Evolutionary conservation across 1,140 invertebrate species (phyloP), one percentile per base, ranked within the genome.

Genomic region (Trypoxylus dichotomus): DNA sequence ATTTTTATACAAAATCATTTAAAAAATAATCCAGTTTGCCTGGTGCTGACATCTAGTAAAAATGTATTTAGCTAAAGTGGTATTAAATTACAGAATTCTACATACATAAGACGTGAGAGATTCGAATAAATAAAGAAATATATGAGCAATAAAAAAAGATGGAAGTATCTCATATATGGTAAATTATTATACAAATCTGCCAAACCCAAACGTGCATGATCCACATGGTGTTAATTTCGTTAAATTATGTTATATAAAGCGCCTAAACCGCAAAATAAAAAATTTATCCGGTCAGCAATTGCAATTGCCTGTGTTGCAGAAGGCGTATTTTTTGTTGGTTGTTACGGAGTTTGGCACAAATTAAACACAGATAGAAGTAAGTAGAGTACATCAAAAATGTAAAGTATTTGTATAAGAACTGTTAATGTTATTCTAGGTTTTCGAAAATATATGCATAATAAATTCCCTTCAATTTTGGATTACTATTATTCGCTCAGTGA

Each of bases 341-440:
- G 87, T 32, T 92, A 91, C 85, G 88, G 86, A 72, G 80, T 90
- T 77, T 92, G 90, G 87, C 87, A 88, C 82, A 90, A 88, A 85
- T 86, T 91, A 80, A 92, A 92, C 82, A 90, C 88, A 71, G 88
- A 91, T 81, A 86, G 89, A 87, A 90, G 91, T 91, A 85, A 82
- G 83, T 83, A 72, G 15, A 24, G 13, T 24, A 47, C 6, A 7
- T 42, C 24, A 71, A 72, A 32, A 77, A 77, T n/a, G 32, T 54
- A 79, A 19, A 78, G 27, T 76, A 79, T 79, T 78, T 75, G 76
- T 37, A 5, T 37, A 8, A 37, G 10, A 37, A 37, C 5, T 37
- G 10, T 37, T 2, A 37, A 72, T 82, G 86, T 19, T 83, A 72
- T 81, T 87, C 15, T 83, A 91, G 90, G 91, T 83, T 91, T 90